phyloP scores from a whole-genome alignment of 2,888 invertebrate species.

The Polydrusus cervinus region DNA sequence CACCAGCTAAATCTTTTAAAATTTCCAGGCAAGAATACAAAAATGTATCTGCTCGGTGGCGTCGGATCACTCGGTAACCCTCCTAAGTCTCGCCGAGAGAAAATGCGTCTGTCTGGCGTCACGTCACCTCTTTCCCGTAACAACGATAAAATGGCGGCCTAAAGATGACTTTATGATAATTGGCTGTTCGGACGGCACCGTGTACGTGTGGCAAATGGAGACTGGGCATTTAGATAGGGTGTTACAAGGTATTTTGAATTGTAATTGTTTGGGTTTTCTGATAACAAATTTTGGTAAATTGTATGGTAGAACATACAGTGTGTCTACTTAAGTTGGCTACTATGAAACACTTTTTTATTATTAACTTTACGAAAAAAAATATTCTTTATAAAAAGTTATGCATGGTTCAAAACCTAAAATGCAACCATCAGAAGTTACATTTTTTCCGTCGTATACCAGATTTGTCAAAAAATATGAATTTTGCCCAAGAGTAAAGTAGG shows the following conservation, averaged over 20 bases:
- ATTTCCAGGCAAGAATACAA: conserved; percentile 87
- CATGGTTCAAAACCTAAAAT: too few relatives aligned
- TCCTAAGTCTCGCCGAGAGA: conserved; percentile 92
- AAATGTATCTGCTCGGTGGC: conserved; percentile 98
- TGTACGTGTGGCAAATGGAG: conserved; percentile 99
- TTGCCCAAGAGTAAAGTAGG: too few relatives aligned
- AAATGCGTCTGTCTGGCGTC: conserved; percentile 95
- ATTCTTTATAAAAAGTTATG: too few relatives aligned
- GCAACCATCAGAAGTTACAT: too few relatives aligned
- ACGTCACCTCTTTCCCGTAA: conserved; percentile 96
- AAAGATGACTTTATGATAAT: conserved; percentile 98
- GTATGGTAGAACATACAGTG: too few relatives aligned
- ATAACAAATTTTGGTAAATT: too few relatives aligned
- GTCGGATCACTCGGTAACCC: conserved; percentile 96
- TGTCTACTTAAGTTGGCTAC: too few relatives aligned
- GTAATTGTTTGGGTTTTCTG: background rate
- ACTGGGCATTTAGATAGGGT: conserved; percentile 98
- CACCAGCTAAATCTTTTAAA: background rate
- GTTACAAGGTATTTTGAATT: conserved; percentile 84
- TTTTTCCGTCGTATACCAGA: too few relatives aligned
- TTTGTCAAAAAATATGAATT: too few relatives aligned
- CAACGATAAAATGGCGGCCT: conserved; percentile 96
- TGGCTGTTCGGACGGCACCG: conserved; percentile 95
- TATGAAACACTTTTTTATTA: too few relatives aligned
- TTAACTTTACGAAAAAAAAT: too few relatives aligned